Evolutionary conservation across 2,888 invertebrate genomes (phyloP), one percentile per base, ranked within the genome.

Genomic region (Drosophila sordidula): DNA sequence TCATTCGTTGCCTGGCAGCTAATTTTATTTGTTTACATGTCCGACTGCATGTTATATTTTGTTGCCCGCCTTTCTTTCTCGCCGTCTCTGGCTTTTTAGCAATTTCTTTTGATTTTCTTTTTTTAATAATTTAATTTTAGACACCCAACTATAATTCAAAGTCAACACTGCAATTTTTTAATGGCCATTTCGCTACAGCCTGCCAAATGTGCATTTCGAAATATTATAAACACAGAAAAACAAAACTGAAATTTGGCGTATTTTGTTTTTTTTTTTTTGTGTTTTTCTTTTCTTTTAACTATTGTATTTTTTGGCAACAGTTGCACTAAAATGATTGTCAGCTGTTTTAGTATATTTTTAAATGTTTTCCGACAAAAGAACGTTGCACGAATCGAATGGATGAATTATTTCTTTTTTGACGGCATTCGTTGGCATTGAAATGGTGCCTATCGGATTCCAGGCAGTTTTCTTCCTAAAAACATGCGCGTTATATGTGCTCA

Each of bases 161-260:
- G 89, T 89, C 89, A 90, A 76, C 88, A 55, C 57, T 62, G 88
- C 88, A 89, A 82, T 89, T 89, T 89, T 90, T 89, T 90, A 86
- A 83, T 84, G 80, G 68, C 76, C 72, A 74, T 69, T 70, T 62
- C 55, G 64, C 51, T 52, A 34, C 58, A 70, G 67, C 41, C 69
- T 75, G 76, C 87, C 71, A 77, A 80, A 80, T 76, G 34, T 72
- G 74, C 70, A 78, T 69, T 69, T 70, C 47, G 39, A 74, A 72
- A 70, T 66, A 72, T 55, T 67, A 58, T 38, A 34, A 12, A 12
- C 54, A 39, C 41, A 38, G 6, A 44, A 54, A 52, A 22, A 32
- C 26, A 18, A 51, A 16, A 32, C 9, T 32, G 54, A 47, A 49
- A 14, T 29, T 67, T 6, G 32, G 36, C 14, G 54, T 12, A 42